Conservation (phyloP, 2,888 invertebrate genomes). For the Agrochola litura region DNA sequence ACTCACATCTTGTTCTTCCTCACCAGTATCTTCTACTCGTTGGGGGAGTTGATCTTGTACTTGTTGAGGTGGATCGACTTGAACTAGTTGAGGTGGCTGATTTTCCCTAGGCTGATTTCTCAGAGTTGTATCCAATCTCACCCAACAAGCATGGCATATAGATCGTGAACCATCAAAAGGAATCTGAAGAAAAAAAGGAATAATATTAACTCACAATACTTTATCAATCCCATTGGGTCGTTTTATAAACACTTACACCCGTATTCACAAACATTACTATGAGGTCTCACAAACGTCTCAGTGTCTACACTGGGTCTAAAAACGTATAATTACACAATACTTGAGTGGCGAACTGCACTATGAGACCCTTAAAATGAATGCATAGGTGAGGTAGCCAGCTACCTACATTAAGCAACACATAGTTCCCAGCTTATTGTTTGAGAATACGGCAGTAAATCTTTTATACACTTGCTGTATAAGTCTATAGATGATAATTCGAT, state of each 20-base stretch:
- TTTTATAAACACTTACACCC: slow-evolving; percentile 11
- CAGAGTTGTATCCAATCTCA: background rate
- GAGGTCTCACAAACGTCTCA: slow-evolving; percentile 10
- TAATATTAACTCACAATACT: slow-evolving; percentile 3
- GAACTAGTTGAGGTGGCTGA: slow-evolving; percentile 3
- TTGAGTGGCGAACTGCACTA: slow-evolving; percentile 14
- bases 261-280: slow-evolving; percentile 16
- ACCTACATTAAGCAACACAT: slow-evolving; percentile 15
- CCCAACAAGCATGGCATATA: slow-evolving; percentile 4
- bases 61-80: slow-evolving; percentile 10
- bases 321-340: slow-evolving; percentile 13
- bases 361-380: slow-evolving; percentile 14
- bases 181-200: slow-evolving; percentile 3
- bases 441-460: slow-evolving; percentile 17
- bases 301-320: slow-evolving; percentile 10
- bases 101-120: background rate
- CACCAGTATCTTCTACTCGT: slow-evolving; percentile 8
- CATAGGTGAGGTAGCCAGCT: slow-evolving; percentile 8
- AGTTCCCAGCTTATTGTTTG: slow-evolving; percentile 12
- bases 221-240: slow-evolving; percentile 12
- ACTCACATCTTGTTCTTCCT: slow-evolving; percentile 11
- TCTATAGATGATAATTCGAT: slow-evolving; percentile 11
- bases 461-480: slow-evolving; percentile 18
- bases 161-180: slow-evolving; percentile 1
- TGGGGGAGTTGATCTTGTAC: slow-evolving; percentile 7